These are phyloP conservation scores for Ceyx cyanopectus DNA, from an alignment of 2,113 vertebrate genomes.

Conservation along the genomic window DNA sequence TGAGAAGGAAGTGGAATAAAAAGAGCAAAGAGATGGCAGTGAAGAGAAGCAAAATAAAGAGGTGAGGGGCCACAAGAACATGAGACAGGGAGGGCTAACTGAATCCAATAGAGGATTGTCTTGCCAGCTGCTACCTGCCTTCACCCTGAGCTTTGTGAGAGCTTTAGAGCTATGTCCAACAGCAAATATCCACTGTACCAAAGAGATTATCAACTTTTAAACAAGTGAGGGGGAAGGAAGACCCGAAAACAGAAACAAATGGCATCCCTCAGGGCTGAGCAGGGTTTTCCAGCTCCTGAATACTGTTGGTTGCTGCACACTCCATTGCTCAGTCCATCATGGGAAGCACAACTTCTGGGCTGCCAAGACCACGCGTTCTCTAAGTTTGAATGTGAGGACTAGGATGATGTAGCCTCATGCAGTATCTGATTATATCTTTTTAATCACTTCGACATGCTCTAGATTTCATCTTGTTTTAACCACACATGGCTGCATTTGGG, in stretches of 20 bases:
- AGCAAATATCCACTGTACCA: slow-evolving; percentile 50
- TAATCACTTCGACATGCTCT: background rate
- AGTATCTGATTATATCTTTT: background rate
- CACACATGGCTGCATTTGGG: background rate
- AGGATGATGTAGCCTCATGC: background rate
- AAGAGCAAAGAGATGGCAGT: background rate
- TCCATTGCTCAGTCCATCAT: fast-evolving
- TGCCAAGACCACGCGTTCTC: background rate
- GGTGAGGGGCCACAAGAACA: background rate
- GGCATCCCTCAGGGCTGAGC: background rate
- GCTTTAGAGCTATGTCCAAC: slow-evolving; percentile 40
- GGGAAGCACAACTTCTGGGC: background rate
- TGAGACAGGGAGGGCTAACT: background rate
- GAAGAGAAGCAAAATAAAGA: slow-evolving; percentile 2
- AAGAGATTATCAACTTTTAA: slow-evolving; percentile 43
- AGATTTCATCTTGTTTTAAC: background rate
- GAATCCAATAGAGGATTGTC: background rate
- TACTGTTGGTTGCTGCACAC: background rate
- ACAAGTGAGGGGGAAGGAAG: background rate
- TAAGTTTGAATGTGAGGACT: background rate
- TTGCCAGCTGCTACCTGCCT: slow-evolving; percentile 37
- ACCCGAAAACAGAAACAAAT: background rate
- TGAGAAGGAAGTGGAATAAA: background rate
- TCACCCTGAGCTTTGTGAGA: slow-evolving; percentile 17
- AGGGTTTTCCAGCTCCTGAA: background rate